Conservation (phyloP, 2,888 invertebrate species). For the Drosophila gaucha region DNA sequence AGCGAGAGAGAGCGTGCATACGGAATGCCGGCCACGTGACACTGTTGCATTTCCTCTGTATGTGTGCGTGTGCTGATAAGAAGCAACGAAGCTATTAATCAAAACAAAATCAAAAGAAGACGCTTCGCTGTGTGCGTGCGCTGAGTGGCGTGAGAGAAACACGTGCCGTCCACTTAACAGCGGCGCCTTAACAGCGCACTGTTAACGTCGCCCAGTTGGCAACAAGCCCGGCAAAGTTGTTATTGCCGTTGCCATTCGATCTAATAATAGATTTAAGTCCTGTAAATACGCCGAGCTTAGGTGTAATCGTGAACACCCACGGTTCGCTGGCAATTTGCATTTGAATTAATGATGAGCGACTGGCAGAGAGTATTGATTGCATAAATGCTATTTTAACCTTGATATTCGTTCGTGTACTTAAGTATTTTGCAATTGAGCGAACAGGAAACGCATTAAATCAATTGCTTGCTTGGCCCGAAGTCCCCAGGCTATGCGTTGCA, state of each 20-base stretch:
- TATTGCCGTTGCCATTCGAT: background rate
- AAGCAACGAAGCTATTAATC: slow-evolving; percentile 78
- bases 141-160: slow-evolving; percentile 75
- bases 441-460: slow-evolving; percentile 47
- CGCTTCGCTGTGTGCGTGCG: slow-evolving; percentile 54
- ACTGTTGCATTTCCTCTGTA: slow-evolving; percentile 69
- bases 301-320: background rate
- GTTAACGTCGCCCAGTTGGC: slow-evolving; percentile 52
- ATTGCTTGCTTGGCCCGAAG: slow-evolving; percentile 27
- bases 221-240: slow-evolving; percentile 45
- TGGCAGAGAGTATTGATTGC: slow-evolving; percentile 4
- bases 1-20: slow-evolving; percentile 6
- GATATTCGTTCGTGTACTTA: slow-evolving; percentile 15
- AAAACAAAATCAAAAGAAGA: slow-evolving; percentile 78
- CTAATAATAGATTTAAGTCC: slow-evolving; percentile 41
- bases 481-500: slow-evolving; percentile 14
- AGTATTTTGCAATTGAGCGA: background rate
- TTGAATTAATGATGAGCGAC: slow-evolving; percentile 7
- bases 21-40: slow-evolving; percentile 75
- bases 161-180: slow-evolving; percentile 72
- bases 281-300: slow-evolving; percentile 3
- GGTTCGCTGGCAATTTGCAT: slow-evolving; percentile 4
- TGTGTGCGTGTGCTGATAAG: slow-evolving; percentile 52
- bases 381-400: slow-evolving; percentile 25
- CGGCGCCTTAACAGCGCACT: slow-evolving; percentile 57